phyloP scores from a whole-genome alignment of 2,113 vertebrate genomes.

The Salminus brasiliensis region DNA sequence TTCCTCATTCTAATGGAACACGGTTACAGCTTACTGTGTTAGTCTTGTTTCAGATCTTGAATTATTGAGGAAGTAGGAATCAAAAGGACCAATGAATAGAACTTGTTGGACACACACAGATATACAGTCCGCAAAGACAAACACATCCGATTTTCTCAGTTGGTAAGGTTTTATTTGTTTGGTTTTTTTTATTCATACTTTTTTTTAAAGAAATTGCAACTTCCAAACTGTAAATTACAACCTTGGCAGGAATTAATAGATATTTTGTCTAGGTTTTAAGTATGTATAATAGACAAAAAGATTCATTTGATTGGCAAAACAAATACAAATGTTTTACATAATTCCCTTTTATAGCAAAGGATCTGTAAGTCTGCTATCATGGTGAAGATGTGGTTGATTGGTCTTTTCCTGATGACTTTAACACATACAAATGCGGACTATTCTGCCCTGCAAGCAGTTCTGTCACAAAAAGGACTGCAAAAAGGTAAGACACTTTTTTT shows the following conservation, averaged over 20 bases:
- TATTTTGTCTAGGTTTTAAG: too few species aligned
- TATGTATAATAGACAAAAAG: too few species aligned
- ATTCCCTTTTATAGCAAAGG: neutral
- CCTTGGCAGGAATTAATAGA: too few species aligned
- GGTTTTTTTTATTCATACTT: too few species aligned
- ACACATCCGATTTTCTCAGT: too few species aligned
- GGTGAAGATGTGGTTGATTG: neutral
- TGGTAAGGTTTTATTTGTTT: neutral
- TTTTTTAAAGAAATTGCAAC: too few species aligned
- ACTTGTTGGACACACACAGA: neutral
- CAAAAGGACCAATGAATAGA: neutral
- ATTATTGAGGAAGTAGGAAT: slow-evolving; percentile 23
- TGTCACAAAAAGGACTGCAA: slow-evolving; percentile 30
- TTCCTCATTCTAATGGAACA: too few species aligned
- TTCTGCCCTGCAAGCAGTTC: slow-evolving; percentile 17
- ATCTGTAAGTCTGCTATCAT: neutral
- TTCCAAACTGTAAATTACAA: too few species aligned
- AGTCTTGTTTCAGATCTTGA: slow-evolving; percentile 12
- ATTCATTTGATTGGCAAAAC: neutral
- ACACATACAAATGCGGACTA: slow-evolving; percentile 14
- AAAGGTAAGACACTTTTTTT: slow-evolving; percentile 18
- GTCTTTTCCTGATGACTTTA: neutral
- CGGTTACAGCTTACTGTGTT: too few species aligned
- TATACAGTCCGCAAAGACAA: neutral
- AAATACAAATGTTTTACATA: neutral